Conservation (phyloP, 2,113 vertebrate species). For the Gymnarchus niloticus region DNA sequence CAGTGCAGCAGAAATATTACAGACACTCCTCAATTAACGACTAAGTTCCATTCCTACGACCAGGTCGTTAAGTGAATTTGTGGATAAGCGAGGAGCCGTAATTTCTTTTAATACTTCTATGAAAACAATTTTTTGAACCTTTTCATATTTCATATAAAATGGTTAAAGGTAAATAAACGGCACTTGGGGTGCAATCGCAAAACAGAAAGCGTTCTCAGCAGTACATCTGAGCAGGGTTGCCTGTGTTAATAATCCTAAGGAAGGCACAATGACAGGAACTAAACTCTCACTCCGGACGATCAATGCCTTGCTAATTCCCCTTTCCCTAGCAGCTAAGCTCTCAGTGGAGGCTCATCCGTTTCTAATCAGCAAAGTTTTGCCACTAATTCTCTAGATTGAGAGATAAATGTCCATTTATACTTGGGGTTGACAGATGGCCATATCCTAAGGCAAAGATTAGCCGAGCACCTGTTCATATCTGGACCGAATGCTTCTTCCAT, state of each 20-base stretch:
- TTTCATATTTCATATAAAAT: neutral
- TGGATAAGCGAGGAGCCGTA: no score
- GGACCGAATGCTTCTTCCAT: neutral
- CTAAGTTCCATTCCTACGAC: no score
- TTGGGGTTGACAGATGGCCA: conserved; percentile 33
- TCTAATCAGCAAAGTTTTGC: conserved; percentile 30
- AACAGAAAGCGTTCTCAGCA: neutral
- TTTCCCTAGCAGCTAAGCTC: neutral
- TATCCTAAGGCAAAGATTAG: conserved; percentile 16
- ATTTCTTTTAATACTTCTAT: neutral
- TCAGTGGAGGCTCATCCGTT: neutral
- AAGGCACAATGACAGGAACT: neutral
- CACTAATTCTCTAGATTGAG: neutral
- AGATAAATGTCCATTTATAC: conserved; percentile 31
- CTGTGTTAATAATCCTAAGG: neutral
- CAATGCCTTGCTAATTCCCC: neutral
- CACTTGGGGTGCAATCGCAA: neutral
- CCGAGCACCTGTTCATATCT: conserved; percentile 2
- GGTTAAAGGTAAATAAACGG: neutral
- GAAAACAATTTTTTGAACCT: neutral
- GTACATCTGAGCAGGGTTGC: neutral
- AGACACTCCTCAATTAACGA: no score
- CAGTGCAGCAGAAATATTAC: neutral
- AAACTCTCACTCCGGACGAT: neutral
- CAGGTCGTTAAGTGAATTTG: no score